Conservation (phyloP, 2,113 vertebrate species). For the Lipophrys pholis region DNA sequence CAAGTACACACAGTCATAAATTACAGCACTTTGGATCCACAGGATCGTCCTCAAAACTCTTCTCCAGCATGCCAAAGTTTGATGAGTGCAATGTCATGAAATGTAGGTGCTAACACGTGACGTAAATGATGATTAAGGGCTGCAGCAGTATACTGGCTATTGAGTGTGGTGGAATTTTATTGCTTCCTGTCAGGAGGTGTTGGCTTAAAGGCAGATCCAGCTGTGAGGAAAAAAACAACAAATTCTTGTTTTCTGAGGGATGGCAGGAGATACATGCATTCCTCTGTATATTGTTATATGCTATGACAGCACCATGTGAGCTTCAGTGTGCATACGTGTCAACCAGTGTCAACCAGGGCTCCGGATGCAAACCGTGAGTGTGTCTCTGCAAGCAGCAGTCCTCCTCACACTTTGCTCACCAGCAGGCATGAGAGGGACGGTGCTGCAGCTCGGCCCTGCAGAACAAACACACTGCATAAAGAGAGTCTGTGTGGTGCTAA, state of each 20-base stretch:
- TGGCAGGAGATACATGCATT: constrained; percentile 38
- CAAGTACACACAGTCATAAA: background rate
- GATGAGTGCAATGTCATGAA: background rate
- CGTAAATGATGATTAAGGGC: constrained; percentile 9
- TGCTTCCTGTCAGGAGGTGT: constrained; percentile 38
- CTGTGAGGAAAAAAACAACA: constrained; percentile 32
- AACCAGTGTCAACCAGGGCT: background rate
- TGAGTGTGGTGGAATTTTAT: constrained; percentile 22
- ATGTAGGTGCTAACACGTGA: background rate
- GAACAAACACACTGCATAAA: constrained; percentile 66
- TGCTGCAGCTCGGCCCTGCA: constrained; percentile 37
- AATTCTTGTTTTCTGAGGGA: constrained; percentile 3
- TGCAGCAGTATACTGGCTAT: background rate
- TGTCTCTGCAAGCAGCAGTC: constrained; percentile 5
- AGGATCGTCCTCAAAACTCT: background rate
- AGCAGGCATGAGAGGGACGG: background rate
- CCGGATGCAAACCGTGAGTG: background rate
- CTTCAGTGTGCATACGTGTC: constrained; percentile 10
- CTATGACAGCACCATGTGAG: background rate
- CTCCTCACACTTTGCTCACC: constrained; percentile 29
- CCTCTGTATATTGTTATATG: constrained; percentile 24
- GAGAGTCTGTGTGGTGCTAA: constrained; percentile 62
- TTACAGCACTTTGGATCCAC: too few relatives aligned
- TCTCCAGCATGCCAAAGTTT: background rate
- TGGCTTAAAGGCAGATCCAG: constrained; percentile 40